Evolutionary conservation across 2,888 invertebrate genomes (phyloP).

Genomic region (Pantelozetes paolii): DNA sequence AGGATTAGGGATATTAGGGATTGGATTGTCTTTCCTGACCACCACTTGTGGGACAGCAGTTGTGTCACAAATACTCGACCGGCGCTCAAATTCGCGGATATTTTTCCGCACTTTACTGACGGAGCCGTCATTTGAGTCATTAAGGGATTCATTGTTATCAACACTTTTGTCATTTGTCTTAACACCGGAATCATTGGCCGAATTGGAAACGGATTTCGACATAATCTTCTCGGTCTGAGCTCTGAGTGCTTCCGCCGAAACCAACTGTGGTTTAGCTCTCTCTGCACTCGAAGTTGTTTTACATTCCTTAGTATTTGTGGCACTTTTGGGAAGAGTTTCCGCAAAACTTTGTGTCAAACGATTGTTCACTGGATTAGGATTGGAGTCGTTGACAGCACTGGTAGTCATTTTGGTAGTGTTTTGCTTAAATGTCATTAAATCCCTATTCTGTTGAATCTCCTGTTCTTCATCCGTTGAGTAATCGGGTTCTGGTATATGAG

Average conservation of each 20-base stretch:
- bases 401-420: neutral
- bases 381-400: neutral
- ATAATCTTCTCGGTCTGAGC: constrained; percentile 20
- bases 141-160: neutral
- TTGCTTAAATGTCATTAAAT: constrained; percentile 44
- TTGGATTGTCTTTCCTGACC: neutral
- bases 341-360: constrained; percentile 34
- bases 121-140: neutral
- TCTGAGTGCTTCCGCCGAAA: neutral
- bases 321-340: neutral
- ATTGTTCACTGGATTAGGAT: neutral
- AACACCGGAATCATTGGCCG: neutral
- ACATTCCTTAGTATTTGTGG: neutral
- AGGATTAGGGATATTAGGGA: neutral
- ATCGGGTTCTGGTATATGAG: constrained; percentile 87
- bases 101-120: constrained; percentile 42
- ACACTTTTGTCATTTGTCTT: neutral
- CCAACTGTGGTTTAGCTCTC: neutral
- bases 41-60: neutral
- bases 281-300: neutral
- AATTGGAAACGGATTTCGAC: constrained; percentile 2
- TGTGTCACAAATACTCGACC: constrained; percentile 31
- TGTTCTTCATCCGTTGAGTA: constrained; percentile 81
- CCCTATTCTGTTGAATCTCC: constrained; percentile 50
- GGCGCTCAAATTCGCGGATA: constrained; percentile 41